phyloP scores from a whole-genome alignment of 2,113 vertebrate genomes.

The Pygoscelis antarcticus region DNA sequence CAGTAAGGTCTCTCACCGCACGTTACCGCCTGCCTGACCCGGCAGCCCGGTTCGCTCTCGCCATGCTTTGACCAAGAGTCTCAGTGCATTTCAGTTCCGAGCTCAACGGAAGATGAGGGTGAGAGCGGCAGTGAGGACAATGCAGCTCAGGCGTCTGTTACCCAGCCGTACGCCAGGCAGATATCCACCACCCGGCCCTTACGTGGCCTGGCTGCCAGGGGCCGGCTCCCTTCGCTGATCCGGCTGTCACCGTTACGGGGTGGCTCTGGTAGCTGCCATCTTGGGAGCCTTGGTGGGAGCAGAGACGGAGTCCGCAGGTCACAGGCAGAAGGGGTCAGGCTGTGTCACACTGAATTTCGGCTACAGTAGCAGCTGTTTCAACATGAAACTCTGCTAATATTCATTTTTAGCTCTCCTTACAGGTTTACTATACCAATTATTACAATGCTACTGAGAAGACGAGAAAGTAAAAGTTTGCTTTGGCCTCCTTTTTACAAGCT shows the following conservation, averaged over 20 bases:
- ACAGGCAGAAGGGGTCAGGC: neutral
- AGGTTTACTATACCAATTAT: neutral
- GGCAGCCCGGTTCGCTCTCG: neutral
- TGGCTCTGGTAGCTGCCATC: neutral
- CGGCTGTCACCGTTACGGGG: accelerated
- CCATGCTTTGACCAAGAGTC: neutral
- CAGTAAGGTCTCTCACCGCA: accelerated
- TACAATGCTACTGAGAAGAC: neutral
- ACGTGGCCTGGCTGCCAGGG: neutral
- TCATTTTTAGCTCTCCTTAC: neutral
- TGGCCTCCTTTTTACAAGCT: neutral
- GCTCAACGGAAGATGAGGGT: neutral
- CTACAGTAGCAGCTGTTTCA: neutral
- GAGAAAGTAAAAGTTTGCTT: neutral
- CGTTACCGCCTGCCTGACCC: accelerated
- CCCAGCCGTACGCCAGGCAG: accelerated
- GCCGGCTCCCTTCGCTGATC: no score
- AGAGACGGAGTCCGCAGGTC: neutral
- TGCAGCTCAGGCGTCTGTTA: neutral
- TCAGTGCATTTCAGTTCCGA: neutral
- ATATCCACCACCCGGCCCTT: neutral
- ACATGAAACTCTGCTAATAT: neutral
- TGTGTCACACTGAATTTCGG: neutral
- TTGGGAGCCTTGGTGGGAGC: neutral
- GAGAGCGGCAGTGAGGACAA: neutral